Evolutionary conservation across 2,797 vertebrate species (phyloP).

Genomic region (Adrianichthys oophorus): DNA sequence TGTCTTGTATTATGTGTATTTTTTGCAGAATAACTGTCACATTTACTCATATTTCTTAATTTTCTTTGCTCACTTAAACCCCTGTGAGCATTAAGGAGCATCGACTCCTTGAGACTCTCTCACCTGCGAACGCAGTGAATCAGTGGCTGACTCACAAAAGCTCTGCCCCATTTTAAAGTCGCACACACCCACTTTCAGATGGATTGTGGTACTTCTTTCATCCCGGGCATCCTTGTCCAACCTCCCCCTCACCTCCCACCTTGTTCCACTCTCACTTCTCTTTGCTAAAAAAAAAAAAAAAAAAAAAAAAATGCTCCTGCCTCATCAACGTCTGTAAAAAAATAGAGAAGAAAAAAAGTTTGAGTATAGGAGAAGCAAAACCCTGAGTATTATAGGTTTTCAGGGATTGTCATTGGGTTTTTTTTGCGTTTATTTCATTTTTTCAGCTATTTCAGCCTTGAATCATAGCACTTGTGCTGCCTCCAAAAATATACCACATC

Average conservation of each 20-base stretch:
- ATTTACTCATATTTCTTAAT: not conserved
- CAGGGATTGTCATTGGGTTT: no score
- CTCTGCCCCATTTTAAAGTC: conserved; percentile 29
- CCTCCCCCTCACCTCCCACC: conserved; percentile 47
- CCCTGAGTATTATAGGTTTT: no score
- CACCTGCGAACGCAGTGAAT: conserved; percentile 20
- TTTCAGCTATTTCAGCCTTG: no score
- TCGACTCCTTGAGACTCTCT: conserved; percentile 5
- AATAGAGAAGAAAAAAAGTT: conserved; percentile 19
- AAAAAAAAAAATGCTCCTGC: conserved; percentile 25
- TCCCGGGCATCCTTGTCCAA: conserved; percentile 31
- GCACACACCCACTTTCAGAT: conserved; percentile 45
- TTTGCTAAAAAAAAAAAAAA: conserved; percentile 34
- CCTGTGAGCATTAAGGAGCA: not conserved
- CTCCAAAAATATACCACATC: no score
- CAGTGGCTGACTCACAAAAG: conserved; percentile 30
- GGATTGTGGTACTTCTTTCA: conserved; percentile 42
- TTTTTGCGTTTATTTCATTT: no score
- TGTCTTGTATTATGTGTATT: not conserved
- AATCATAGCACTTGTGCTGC: no score
- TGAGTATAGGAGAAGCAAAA: no score
- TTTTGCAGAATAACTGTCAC: not conserved
- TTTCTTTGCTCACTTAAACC: not conserved
- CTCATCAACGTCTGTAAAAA: conserved; percentile 51
- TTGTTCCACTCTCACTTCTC: conserved; percentile 28